Conservation (phyloP, 2,113 vertebrate species). For the Rhegmatorhina hoffmannsi region DNA sequence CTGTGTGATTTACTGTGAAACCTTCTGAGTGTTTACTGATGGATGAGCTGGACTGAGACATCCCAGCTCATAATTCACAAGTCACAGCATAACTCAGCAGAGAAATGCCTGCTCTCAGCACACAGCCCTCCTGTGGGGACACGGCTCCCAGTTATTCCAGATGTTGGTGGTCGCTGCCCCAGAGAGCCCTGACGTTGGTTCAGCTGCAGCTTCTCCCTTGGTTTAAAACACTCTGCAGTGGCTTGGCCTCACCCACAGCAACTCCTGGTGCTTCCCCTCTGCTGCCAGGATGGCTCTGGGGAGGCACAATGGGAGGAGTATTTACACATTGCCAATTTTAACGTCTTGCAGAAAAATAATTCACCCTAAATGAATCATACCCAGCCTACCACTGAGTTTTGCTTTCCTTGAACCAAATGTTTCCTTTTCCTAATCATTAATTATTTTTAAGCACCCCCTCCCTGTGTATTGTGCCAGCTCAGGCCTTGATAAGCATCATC, state of each 20-base stretch:
- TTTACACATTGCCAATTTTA: neutral
- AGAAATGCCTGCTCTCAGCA: neutral
- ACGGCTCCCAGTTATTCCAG: neutral
- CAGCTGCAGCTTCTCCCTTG: neutral
- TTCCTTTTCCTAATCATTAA: neutral
- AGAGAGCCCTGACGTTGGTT: neutral
- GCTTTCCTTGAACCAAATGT: neutral
- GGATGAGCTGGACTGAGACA: neutral
- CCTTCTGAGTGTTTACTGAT: constrained; percentile 10
- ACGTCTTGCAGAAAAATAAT: neutral
- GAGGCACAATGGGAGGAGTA: neutral
- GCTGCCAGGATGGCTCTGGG: neutral
- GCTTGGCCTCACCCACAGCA: neutral
- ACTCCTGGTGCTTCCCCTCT: neutral
- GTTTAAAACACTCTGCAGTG: neutral
- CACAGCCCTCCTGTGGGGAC: neutral
- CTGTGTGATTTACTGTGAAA: neutral
- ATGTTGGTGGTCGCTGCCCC: accelerated
- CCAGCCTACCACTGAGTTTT: neutral
- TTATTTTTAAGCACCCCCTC: neutral
- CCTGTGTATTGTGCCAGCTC: accelerated
- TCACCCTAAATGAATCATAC: neutral
- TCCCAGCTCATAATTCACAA: constrained; percentile 12
- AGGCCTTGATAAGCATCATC: accelerated
- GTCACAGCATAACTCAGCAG: constrained; percentile 13